These are phyloP conservation scores for Ischnus inquisitorius DNA, from an alignment of 2,888 invertebrate genomes.

Conservation along the genomic window DNA sequence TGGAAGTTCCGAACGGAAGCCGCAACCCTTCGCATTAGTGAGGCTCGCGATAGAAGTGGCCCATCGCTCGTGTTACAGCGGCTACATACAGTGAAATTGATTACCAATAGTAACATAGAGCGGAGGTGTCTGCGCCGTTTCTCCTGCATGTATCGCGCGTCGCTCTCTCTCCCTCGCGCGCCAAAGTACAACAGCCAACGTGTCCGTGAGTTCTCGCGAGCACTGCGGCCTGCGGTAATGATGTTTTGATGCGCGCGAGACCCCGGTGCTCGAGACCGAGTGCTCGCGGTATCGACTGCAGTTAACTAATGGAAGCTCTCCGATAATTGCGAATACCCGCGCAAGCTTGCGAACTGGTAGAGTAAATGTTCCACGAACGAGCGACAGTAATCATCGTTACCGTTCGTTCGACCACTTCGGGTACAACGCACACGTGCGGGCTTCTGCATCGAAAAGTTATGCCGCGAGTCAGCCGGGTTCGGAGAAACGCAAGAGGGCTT, in stretches of 20 bases:
- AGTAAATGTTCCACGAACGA: constrained; percentile 81
- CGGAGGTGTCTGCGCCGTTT: constrained; percentile 59
- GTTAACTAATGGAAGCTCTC: constrained; percentile 85
- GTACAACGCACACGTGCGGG: constrained; percentile 31
- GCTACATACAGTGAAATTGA: constrained; percentile 81
- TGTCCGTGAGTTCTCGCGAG: constrained; percentile 46
- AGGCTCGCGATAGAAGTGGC: constrained; percentile 44
- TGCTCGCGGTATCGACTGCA: constrained; percentile 81
- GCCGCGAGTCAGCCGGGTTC: constrained; percentile 23
- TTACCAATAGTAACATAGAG: constrained; percentile 81
- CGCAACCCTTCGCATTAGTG: constrained; percentile 80
- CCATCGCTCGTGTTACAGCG: constrained; percentile 68
- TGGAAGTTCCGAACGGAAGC: constrained; percentile 53
- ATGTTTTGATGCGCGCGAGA: constrained; percentile 84
- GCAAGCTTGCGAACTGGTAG: constrained; percentile 67
- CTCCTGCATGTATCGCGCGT: constrained; percentile 65
- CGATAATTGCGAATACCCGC: constrained; percentile 84
- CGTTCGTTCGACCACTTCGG: constrained; percentile 57
- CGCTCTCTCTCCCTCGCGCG: background rate
- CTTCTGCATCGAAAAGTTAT: constrained; percentile 64
- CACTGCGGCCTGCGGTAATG: constrained; percentile 80
- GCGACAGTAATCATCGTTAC: constrained; percentile 84
- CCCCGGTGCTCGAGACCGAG: constrained; percentile 46
- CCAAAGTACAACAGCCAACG: constrained; percentile 14
- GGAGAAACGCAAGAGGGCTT: background rate